Evolutionary conservation across 1,140 invertebrate genomes (phyloP), one percentile per base, ranked within the genome.

Genomic region (Xylocopa sonorina): DNA sequence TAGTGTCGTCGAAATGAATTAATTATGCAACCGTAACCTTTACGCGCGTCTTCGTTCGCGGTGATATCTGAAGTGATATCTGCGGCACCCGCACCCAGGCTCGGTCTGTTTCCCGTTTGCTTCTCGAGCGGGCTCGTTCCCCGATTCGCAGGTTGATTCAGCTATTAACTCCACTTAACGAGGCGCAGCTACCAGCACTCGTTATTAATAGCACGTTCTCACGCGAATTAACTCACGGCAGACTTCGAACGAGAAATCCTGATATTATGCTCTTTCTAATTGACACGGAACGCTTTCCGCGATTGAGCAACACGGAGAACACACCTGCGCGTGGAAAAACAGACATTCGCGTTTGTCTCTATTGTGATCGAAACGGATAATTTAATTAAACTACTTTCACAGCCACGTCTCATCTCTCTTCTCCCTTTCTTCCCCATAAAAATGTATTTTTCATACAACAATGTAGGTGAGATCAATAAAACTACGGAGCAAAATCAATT

Each of bases 181-280:
- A 68, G 73, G 73, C 50, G 51, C 73, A 57, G 73, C 63, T 76
- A 76, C 63, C 50, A 76, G 51, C n/a, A 67, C 73, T 76, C 75
- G n/a, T 78, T 78, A 78, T 78, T 78, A 78, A 78, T 78, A 78
- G 75, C 16, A 71, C 75, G 75, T 78, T 78, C 75, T 78, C 75
- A 78, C 75, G 75, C 75, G 75, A 78, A 78, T 78, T 78, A 78
- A 78, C 75, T 60, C 24, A n/a, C n/a, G 5, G 38, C 51, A 16
- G 5, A 32, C 67, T 68, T 69, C 34, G 27, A 32, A 62, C 68
- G 75, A 78, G 66, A 60, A 58, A 71, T 67, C 43, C 75, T 43
- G 66, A 71, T 75, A 63, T 75, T 62, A 50, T 38, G 67, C 38
- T 71, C 66, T 57, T 62, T 71, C 55, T 71, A 78, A 78, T 78